Percentiles rank a stretch among this genome's conserved stretches.
These are phyloP conservation scores for Hylaeus anthracinus DNA, from an alignment of 1,140 invertebrate species.

Conservation along the genomic window DNA sequence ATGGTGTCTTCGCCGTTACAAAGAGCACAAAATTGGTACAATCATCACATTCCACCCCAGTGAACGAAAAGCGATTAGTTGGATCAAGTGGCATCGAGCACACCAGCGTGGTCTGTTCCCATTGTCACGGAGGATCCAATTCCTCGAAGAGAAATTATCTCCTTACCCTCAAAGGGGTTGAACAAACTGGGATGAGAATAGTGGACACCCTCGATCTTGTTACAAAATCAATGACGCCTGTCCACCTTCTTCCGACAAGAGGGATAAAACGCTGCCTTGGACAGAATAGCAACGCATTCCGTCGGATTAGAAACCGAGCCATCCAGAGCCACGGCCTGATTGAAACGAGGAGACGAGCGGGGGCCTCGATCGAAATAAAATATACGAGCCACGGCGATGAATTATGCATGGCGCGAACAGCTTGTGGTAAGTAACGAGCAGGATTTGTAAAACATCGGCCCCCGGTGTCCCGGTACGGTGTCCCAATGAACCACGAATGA, in stretches of 20 bases:
- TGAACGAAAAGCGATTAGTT: not conserved
- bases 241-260: conserved; percentile 9
- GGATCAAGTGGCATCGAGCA: not conserved
- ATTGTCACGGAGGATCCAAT: conserved; percentile 33
- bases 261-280: conserved; percentile 49
- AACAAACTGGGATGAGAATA: conserved; percentile 16
- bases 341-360: conserved; percentile 1
- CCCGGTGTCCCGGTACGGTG: conserved; percentile 4
- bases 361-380: conserved; percentile 57
- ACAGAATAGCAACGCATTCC: conserved; percentile 32
- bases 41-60: not conserved
- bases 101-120: conserved; percentile 2
- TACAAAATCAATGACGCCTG: conserved; percentile 56
- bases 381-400: conserved; percentile 57
- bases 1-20: no score
- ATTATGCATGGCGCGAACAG: conserved; percentile 58
- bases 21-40: no score
- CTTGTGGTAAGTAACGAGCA: conserved; percentile 63
- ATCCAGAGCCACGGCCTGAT: conserved; percentile 20
- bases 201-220: conserved; percentile 43
- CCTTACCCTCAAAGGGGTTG: conserved; percentile 19
- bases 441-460: conserved; percentile 61
- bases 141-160: conserved; percentile 34
- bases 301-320: conserved; percentile 59
- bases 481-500: conserved; percentile 57